Base-by-base conservation (phyloP, 2,113 vertebrate genomes). In the Hylia prasina region DNA sequence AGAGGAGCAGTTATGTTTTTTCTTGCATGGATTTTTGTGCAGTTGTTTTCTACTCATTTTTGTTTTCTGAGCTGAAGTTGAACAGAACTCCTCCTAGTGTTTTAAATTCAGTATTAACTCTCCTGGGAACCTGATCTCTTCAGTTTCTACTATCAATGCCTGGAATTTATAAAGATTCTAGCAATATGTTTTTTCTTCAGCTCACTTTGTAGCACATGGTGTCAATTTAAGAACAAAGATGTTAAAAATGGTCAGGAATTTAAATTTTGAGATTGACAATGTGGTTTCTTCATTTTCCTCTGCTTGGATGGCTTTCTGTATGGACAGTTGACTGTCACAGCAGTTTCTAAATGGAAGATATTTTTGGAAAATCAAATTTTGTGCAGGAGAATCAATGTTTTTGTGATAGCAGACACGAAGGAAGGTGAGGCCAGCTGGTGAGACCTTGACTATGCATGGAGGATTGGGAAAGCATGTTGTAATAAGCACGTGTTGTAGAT, bases 351-450 rank as follows among this genome's bases (percentile, higher is more conserved):
- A 92, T 7, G 30, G 37, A 69, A 69, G 18, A 35, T 78, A 17
- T 12, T 42, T 10, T 56, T 50, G 30, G 28, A 48, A 86, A 66
- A 66, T 13, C 10, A 60, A 11, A 15, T 69, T 64, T 81, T 54
- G 10, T 86, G 27, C 24, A 50, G 33, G 20, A 3, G 4, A 45
- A 45, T 87, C 25, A 64, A 6, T 58, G 33, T 4, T 2, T 80
- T 42, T 50, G 30, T 58, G 44, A 33, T 50, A 68, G 13, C 6
- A 33, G 27, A 51, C 13, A 23, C 0, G 0, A 80, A 48, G 31
- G 8, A 56, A 69, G 5, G 7, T 0, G 2, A 68, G 40, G 28
- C 22, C 6, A 16, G 0, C n/a, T n/a, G 24, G 4, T 57, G 23
- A 82, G 44, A 30, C 42, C 87, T 66, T 6, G 27, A 82, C 44